Evolutionary conservation across 2,113 vertebrate species (phyloP).

Genomic region (Trochalopteron elliotii): DNA sequence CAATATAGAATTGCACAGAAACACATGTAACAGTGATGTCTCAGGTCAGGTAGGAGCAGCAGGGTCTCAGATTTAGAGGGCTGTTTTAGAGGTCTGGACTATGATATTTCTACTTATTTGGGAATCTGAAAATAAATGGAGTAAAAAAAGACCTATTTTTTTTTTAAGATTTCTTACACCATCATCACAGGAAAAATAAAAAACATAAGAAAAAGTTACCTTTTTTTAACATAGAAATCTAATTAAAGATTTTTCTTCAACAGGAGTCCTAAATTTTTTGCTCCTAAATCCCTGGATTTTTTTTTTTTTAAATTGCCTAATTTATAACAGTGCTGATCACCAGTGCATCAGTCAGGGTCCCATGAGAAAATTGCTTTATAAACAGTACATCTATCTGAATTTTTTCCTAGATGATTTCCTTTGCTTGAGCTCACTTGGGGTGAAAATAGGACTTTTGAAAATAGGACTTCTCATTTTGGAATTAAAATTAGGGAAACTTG

Average conservation of each 20-base stretch:
- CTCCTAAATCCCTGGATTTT: not conserved
- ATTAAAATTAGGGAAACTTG: not conserved
- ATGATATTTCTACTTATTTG: not conserved
- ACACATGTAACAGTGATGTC: not conserved
- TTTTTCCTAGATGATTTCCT: not conserved
- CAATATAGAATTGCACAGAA: not conserved
- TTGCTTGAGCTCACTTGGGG: not conserved
- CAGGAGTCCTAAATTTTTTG: not conserved
- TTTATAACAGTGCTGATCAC: not conserved
- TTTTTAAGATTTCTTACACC: not conserved
- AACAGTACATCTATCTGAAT: not conserved
- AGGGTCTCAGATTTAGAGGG: not conserved
- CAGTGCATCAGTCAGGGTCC: rapidly evolving
- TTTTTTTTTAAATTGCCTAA: not conserved
- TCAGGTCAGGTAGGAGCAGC: not conserved
- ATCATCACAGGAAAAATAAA: not conserved
- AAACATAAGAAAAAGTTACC: not conserved
- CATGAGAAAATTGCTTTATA: not conserved
- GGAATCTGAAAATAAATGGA: not conserved
- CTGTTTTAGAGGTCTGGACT: not conserved
- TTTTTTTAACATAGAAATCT: not conserved
- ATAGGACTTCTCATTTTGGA: not conserved
- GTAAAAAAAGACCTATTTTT: not conserved
- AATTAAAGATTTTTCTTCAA: not conserved
- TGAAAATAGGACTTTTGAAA: not conserved